Evolutionary conservation across 2,888 invertebrate species (phyloP).

Genomic region (Tiliacea citrago): DNA sequence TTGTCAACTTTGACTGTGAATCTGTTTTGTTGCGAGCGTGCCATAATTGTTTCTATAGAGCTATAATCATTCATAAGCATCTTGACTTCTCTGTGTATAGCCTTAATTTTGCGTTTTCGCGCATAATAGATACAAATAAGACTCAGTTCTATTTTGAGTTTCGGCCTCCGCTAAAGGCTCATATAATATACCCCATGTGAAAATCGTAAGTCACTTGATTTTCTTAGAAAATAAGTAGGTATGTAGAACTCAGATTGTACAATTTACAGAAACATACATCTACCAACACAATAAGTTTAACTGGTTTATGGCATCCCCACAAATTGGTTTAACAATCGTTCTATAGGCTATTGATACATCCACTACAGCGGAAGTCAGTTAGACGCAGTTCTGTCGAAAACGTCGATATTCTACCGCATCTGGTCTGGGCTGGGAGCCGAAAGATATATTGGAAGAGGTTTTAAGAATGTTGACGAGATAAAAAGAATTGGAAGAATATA

Average conservation of each 20-base stretch:
- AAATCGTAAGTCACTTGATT: too few species aligned
- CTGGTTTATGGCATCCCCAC: neutral
- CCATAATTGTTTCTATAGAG: too few species aligned
- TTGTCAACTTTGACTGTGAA: neutral
- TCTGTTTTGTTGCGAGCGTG: neutral
- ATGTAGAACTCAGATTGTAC: neutral
- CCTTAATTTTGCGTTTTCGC: neutral
- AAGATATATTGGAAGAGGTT: neutral
- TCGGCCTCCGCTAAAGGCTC: neutral
- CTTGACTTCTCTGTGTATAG: too few species aligned
- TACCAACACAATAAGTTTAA: neutral
- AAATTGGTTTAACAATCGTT: conserved; percentile 33
- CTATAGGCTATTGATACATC: conserved; percentile 1
- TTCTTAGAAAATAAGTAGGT: neutral
- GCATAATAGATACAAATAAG: neutral
- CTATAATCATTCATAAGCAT: neutral
- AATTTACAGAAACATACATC: neutral
- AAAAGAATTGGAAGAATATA: neutral
- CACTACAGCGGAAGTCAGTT: conserved; percentile 16
- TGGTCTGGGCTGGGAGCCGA: neutral
- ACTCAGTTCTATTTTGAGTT: neutral
- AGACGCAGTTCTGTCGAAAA: conserved; percentile 3
- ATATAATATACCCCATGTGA: neutral
- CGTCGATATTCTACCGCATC: conserved; percentile 14
- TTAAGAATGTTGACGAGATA: neutral